A percentile compares a stretch with the other conserved stretches of the same genome.
Conservation (phyloP, 2,888 invertebrate species). For the Seladonia tumulorum region DNA sequence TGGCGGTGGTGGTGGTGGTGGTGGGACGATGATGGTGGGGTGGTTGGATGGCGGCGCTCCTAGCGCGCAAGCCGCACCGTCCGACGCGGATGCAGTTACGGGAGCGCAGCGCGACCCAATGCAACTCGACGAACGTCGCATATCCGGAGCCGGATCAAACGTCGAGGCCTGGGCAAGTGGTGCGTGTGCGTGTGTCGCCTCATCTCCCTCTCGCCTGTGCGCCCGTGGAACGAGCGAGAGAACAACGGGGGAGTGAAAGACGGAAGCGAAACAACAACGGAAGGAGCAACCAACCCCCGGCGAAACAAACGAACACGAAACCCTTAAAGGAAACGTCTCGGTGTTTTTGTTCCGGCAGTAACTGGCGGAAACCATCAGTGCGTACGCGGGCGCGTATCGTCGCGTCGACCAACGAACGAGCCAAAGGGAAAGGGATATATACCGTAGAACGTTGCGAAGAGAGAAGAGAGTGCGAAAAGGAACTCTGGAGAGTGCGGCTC, state of each 20-base stretch:
- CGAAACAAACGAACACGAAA: constrained; percentile 7
- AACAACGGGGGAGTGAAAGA: constrained; percentile 55
- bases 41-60: constrained; percentile 82
- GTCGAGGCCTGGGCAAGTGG: constrained; percentile 73
- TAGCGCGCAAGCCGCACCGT: constrained; percentile 82
- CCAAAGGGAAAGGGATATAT: background rate
- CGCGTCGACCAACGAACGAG: background rate
- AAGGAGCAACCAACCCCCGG: constrained; percentile 13
- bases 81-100: constrained; percentile 84
- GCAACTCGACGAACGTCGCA: constrained; percentile 80
- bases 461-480: background rate
- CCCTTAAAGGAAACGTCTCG: constrained; percentile 4
- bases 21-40: constrained; percentile 73
- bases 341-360: constrained; percentile 11
- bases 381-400: constrained; percentile 15
- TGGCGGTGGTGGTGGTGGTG: constrained; percentile 57
- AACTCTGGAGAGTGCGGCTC: background rate
- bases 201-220: constrained; percentile 63
- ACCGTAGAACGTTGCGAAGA: background rate
- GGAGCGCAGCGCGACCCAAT: constrained; percentile 84
- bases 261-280: constrained; percentile 1
- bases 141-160: constrained; percentile 77
- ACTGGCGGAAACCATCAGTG: background rate
- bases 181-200: constrained; percentile 72
- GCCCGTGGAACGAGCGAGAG: constrained; percentile 61